phyloP scores from a whole-genome alignment of 2,888 invertebrate species.

The Baccha elongata region DNA sequence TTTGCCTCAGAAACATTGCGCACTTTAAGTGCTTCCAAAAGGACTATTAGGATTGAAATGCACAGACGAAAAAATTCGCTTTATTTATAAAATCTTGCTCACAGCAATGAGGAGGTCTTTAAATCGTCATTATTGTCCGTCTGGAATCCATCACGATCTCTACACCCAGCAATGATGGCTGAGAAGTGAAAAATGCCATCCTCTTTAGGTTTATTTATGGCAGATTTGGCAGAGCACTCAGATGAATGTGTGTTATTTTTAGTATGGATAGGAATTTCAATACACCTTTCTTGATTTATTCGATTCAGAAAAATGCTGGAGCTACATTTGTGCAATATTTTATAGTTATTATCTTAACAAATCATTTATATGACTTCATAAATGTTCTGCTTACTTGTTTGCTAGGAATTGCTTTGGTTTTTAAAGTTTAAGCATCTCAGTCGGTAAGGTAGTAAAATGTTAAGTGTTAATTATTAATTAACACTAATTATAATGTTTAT shows the following conservation, averaged over 20 bases:
- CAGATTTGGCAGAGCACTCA: constrained; percentile 50
- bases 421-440: too few species aligned
- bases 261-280: constrained; percentile 52
- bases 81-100: neutral
- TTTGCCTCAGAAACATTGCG: constrained; percentile 35
- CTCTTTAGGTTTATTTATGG: constrained; percentile 56
- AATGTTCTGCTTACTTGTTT: too few species aligned
- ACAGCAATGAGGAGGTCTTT: constrained; percentile 31
- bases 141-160: constrained; percentile 62
- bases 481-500: too few species aligned
- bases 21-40: constrained; percentile 48
- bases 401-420: too few species aligned
- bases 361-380: constrained; percentile 1
- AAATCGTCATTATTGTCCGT: constrained; percentile 52
- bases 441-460: neutral
- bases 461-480: too few species aligned
- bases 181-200: constrained; percentile 45
- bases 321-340: constrained; percentile 9
- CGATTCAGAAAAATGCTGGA: neutral
- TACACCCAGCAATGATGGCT: constrained; percentile 30
- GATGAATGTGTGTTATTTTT: constrained; percentile 59
- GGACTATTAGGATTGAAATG: constrained; percentile 1
- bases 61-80: constrained; percentile 6
- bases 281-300: neutral
- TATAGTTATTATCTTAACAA: neutral